Base-by-base conservation (phyloP, 1,140 invertebrate genomes). In the Nebria ingens region DNA sequence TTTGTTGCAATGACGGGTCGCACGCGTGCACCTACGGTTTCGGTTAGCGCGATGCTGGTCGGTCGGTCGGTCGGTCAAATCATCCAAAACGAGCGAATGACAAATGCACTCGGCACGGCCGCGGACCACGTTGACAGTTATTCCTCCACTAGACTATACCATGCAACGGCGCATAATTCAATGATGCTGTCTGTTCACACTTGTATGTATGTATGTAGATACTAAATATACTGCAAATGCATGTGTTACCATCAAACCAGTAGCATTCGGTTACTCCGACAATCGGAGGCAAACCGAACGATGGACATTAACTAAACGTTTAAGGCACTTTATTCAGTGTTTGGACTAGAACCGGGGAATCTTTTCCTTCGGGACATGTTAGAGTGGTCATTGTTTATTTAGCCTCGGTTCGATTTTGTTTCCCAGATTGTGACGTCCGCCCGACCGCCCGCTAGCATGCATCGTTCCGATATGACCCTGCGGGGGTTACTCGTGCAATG, bases 11-110 rank as follows among this genome's bases (percentile, higher is more conserved):
- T 65, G 65, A 65, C 66, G 64, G 63, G 61, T 64, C 62, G 62
- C 67, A 68, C 67, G 65, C 66, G 65, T 64, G 38, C 15, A 17
- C 53, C 19, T 17, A 2, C 15, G 38, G 21, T 17, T 66, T 65
- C 64, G 66, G 61, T 58, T 59, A 57, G 52, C 58, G 57, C 53
- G 51, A 52, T 52, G 54, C 61, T 59, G 25, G 19, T 50, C 55
- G 45, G 50, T 13, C 51, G 59, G 42, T 19, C 21, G 58, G 60
- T 56, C 65, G 63, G 66, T 68, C 68, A 70, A 68, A 70, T 70
- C 68, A 65, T 59, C 62, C 68, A 64, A 63, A 70, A 69, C 64
- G 64, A 59, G 53, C 60, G 65, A 61, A 68, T 70, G 68, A 70
- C 68, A 70, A 70, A 70, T 69, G 68, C 68, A 70, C 67, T 69